These are phyloP conservation scores for Phocoena sinus DNA, from an alignment of 2,113 vertebrate genomes.

Conservation along the genomic window DNA sequence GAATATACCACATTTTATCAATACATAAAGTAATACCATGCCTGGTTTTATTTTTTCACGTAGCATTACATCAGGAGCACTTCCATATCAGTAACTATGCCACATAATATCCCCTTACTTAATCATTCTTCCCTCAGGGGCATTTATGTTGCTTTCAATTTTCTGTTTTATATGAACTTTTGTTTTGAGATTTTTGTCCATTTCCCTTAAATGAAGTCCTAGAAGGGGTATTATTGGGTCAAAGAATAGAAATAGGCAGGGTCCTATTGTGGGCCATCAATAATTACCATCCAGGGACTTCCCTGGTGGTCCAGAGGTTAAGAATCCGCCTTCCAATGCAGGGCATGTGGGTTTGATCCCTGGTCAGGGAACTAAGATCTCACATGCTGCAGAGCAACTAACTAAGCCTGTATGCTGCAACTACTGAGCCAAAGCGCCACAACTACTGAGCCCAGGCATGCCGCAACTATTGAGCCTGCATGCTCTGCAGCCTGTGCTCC, in stretches of 20 bases:
- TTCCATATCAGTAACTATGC: not conserved
- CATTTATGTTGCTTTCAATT: not conserved
- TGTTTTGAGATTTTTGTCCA: not conserved
- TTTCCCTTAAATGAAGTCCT: not conserved
- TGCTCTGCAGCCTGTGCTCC: too few species aligned
- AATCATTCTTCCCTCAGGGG: not conserved
- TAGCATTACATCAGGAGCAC: not conserved
- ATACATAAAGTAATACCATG: accelerated
- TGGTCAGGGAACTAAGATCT: too few species aligned
- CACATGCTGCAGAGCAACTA: too few species aligned
- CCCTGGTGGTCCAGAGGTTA: too few species aligned
- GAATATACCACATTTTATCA: accelerated
- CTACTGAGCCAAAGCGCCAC: too few species aligned
- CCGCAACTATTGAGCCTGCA: too few species aligned
- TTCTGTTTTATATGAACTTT: not conserved
- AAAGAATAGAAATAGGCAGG: not conserved
- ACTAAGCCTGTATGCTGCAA: too few species aligned
- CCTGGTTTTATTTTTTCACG: not conserved
- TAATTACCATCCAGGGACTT: not conserved
- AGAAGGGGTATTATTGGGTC: not conserved
- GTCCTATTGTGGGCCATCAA: too few species aligned
- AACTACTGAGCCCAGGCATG: too few species aligned
- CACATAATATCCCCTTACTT: not conserved
- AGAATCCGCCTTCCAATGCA: too few species aligned
- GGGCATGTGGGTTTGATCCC: too few species aligned